Conservation (phyloP, 2,113 vertebrate genomes). For the Bos javanicus region DNA sequence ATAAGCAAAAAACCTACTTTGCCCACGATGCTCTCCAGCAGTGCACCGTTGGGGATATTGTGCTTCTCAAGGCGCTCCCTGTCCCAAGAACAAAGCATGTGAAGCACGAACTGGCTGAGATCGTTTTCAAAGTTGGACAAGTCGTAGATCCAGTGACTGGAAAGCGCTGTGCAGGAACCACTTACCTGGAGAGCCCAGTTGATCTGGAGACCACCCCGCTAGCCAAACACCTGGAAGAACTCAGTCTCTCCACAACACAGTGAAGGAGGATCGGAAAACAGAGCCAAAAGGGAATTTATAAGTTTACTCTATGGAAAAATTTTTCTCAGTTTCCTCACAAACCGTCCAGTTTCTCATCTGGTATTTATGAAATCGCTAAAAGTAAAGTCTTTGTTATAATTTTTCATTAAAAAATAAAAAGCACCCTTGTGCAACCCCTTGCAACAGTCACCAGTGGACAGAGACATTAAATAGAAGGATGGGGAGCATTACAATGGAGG, state of each 20-base stretch:
- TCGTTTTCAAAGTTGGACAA: constrained; percentile 95
- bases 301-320: constrained; percentile 16
- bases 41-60: constrained; percentile 93
- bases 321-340: background rate
- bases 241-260: constrained; percentile 80
- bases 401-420: background rate
- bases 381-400: background rate
- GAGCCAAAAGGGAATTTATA: background rate
- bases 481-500: background rate
- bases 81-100: constrained; percentile 90
- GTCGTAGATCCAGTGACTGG: constrained; percentile 94
- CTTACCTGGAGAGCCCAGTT: constrained; percentile 86
- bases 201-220: constrained; percentile 77
- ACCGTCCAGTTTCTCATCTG: background rate
- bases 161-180: constrained; percentile 87
- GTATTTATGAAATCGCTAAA: background rate
- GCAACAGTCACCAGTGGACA: background rate
- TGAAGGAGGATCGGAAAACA: constrained; percentile 35
- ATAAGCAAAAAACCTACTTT: constrained; percentile 98
- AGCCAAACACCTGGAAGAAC: constrained; percentile 85
- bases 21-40: constrained; percentile 92
- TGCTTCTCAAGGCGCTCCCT: constrained; percentile 93
- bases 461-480: background rate
- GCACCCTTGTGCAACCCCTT: background rate
- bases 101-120: constrained; percentile 95